phyloP scores from a whole-genome alignment of 2,113 vertebrate species.

The Grammomys surdaster region DNA sequence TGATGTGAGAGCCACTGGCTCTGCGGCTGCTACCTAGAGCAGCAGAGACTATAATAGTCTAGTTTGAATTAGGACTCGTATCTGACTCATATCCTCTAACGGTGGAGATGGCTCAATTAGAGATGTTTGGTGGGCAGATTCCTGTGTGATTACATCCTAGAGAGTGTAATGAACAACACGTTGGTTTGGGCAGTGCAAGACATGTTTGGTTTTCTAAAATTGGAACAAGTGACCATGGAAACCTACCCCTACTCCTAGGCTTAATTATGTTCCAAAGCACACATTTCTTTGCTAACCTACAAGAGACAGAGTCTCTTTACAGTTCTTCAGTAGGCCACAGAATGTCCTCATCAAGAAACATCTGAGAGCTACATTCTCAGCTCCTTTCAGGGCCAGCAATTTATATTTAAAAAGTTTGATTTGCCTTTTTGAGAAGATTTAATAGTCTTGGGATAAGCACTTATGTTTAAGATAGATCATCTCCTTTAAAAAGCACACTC shows the following conservation, averaged over 20 bases:
- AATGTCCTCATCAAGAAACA: background rate
- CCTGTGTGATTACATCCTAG: background rate
- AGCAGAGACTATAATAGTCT: slow-evolving; percentile 42
- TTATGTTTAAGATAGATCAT: slow-evolving; percentile 1
- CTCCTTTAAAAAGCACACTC: slow-evolving; percentile 9
- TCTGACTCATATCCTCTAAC: slow-evolving; percentile 29
- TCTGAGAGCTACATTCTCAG: background rate
- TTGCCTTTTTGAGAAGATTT: background rate
- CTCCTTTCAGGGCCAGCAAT: background rate
- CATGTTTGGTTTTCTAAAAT: background rate
- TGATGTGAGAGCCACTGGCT: slow-evolving; percentile 40
- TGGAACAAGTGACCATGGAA: slow-evolving; percentile 32
- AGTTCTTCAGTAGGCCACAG: background rate
- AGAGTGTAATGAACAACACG: background rate
- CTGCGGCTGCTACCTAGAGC: slow-evolving; percentile 47
- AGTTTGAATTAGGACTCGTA: slow-evolving; percentile 54
- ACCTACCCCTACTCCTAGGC: background rate
- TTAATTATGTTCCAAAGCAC: background rate
- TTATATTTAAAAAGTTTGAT: background rate
- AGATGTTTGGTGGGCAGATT: slow-evolving; percentile 33
- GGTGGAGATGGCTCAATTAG: slow-evolving; percentile 38
- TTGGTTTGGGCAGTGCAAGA: background rate
- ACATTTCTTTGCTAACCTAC: background rate
- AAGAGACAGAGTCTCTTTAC: background rate
- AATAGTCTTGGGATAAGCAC: background rate